These are phyloP conservation scores for Drosophila hydei DNA, from an alignment of 1,140 invertebrate genomes.

Conservation along the genomic window DNA sequence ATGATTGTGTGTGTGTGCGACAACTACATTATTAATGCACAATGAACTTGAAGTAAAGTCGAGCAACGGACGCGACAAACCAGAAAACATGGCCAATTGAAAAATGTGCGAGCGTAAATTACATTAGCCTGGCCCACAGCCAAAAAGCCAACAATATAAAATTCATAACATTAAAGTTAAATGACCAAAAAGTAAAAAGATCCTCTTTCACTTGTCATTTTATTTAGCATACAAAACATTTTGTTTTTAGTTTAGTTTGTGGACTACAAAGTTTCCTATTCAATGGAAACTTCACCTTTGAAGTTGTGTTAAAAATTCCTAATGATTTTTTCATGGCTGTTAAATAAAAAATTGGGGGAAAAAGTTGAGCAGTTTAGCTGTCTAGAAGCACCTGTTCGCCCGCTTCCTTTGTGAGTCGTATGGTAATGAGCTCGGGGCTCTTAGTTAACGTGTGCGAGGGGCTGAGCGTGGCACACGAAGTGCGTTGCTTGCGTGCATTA, in stretches of 20 bases:
- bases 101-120: constrained; percentile 62
- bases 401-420: constrained; percentile 11
- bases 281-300: constrained; percentile 71
- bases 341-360: constrained; percentile 72
- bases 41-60: constrained; percentile 71
- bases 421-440: constrained; percentile 24
- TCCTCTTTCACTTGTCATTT: constrained; percentile 51
- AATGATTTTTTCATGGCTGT: constrained; percentile 79
- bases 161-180: constrained; percentile 38
- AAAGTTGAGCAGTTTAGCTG: constrained; percentile 51
- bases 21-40: constrained; percentile 80
- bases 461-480: constrained; percentile 8
- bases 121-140: constrained; percentile 48
- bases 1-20: constrained; percentile 24
- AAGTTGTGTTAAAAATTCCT: constrained; percentile 69
- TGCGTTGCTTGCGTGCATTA: constrained; percentile 58
- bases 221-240: constrained; percentile 67
- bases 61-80: constrained; percentile 49
- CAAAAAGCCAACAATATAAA: constrained; percentile 23
- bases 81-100: constrained; percentile 68
- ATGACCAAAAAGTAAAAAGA: constrained; percentile 41
- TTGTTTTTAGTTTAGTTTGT: constrained; percentile 38
- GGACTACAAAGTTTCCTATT: constrained; percentile 69
- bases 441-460: neutral
- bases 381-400: constrained; percentile 33